Conservation (phyloP, 1,140 invertebrate genomes). For the Caligus rogercresseyi region DNA sequence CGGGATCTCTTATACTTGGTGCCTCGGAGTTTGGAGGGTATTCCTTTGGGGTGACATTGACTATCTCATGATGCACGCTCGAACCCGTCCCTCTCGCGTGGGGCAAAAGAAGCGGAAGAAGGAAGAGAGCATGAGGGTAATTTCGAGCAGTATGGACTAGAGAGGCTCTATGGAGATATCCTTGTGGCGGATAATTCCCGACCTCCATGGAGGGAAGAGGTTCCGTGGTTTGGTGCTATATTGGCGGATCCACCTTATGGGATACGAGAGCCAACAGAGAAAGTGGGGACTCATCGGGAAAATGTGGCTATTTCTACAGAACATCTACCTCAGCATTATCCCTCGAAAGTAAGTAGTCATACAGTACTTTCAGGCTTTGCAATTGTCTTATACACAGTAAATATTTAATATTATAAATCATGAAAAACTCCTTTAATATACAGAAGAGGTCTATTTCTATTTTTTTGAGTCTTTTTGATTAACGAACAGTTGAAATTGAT, state of each 20-base stretch:
- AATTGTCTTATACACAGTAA: neutral
- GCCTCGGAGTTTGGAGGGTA: conserved; percentile 76
- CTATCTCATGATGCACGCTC: conserved; percentile 73
- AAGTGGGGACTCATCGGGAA: conserved; percentile 9
- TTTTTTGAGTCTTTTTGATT: too few species aligned
- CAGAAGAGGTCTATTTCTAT: too few species aligned
- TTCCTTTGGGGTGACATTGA: conserved; percentile 85
- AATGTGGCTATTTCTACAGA: conserved; percentile 2
- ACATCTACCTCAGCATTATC: neutral
- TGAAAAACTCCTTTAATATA: too few species aligned
- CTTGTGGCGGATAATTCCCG: conserved; percentile 3
- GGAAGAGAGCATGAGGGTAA: conserved; percentile 17
- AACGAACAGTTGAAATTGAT: too few species aligned
- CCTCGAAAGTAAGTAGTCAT: neutral
- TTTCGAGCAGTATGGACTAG: conserved; percentile 18
- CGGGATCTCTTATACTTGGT: conserved; percentile 73
- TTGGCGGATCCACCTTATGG: conserved; percentile 19
- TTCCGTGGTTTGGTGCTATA: neutral
- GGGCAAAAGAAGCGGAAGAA: conserved; percentile 15
- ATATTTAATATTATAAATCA: too few species aligned
- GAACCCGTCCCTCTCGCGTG: conserved; percentile 49
- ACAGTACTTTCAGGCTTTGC: neutral
- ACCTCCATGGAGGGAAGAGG: neutral
- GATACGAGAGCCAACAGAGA: conserved; percentile 9
- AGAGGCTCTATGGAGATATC: neutral